A percentile compares a stretch with the other conserved stretches of the same genome.
phyloP scores from a whole-genome alignment of 2,113 vertebrate genomes.

The Cichladusa arquata region DNA sequence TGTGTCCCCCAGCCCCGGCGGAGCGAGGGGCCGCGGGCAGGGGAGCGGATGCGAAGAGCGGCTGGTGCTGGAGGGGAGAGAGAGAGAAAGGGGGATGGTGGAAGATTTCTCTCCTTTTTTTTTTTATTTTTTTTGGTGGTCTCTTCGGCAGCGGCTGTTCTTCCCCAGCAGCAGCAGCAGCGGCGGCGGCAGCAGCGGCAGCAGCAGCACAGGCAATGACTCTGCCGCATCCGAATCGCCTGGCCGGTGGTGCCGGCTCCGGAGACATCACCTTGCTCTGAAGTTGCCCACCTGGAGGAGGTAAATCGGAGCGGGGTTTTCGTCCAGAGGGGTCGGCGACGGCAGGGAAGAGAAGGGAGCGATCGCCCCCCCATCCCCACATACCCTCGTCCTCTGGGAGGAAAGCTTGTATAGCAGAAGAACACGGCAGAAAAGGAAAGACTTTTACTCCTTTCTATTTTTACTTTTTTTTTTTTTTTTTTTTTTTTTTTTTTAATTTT shows the following conservation, averaged over 20 bases:
- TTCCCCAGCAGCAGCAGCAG: not conserved
- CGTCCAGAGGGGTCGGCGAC: not conserved
- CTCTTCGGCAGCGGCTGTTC: conserved; percentile 57
- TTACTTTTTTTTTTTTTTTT: not conserved
- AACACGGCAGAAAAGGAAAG: conserved; percentile 16
- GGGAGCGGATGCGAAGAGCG: conserved; percentile 41
- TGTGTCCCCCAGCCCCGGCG: conserved; percentile 44
- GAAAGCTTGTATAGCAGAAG: not conserved
- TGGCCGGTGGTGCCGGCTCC: not conserved
- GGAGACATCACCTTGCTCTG: conserved; percentile 44
- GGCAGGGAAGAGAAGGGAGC: not conserved
- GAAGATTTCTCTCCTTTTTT: not conserved
- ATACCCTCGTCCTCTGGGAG: conserved; percentile 10
- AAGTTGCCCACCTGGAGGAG: conserved; percentile 71
- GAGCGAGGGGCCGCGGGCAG: conserved; percentile 45
- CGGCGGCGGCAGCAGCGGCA: not conserved
- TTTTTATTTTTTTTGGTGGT: conserved; percentile 23
- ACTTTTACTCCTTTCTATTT: not conserved
- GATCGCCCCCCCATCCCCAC: conserved; percentile 1
- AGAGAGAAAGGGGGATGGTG: not conserved
- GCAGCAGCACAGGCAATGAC: conserved; percentile 36
- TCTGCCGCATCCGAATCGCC: conserved; percentile 41
- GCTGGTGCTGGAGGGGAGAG: not conserved
- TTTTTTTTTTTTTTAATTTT: not conserved
- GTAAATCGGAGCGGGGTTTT: conserved; percentile 27